A percentile compares a stretch with the other conserved stretches of the same genome.
Conservation (phyloP, 2,113 vertebrate genomes). For the Chunga burmeisteri region DNA sequence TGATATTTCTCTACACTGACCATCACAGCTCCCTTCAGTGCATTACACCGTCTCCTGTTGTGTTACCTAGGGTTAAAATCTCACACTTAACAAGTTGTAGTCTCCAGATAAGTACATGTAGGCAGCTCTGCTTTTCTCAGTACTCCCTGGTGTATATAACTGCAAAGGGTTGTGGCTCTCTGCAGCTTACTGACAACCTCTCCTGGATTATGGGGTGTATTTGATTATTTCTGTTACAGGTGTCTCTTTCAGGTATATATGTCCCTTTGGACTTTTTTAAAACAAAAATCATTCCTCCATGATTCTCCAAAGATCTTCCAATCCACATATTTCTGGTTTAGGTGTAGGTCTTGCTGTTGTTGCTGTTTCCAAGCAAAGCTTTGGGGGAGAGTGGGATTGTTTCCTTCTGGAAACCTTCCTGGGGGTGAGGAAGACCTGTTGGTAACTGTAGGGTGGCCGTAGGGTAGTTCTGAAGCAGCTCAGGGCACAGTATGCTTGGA, state of each 20-base stretch:
- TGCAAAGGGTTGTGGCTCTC: not conserved
- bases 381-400: not conserved
- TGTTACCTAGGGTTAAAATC: not conserved
- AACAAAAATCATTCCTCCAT: not conserved
- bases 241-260: not conserved
- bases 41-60: not conserved
- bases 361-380: not conserved
- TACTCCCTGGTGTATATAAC: not conserved
- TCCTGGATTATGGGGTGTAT: not conserved
- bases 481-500: not conserved
- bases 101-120: not conserved
- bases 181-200: not conserved
- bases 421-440: not conserved
- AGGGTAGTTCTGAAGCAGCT: not conserved
- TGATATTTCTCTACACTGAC: not conserved
- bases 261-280: not conserved
- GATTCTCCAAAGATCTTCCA: not conserved
- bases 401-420: not conserved
- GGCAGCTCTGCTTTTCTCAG: not conserved
- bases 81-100: not conserved
- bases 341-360: not conserved
- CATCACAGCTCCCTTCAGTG: not conserved
- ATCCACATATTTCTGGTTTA: not conserved
- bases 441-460: not conserved
- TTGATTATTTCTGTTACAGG: not conserved